These are phyloP conservation scores for Sycobia sp. DNA, from an alignment of 1,140 invertebrate species.

Conservation along the genomic window DNA sequence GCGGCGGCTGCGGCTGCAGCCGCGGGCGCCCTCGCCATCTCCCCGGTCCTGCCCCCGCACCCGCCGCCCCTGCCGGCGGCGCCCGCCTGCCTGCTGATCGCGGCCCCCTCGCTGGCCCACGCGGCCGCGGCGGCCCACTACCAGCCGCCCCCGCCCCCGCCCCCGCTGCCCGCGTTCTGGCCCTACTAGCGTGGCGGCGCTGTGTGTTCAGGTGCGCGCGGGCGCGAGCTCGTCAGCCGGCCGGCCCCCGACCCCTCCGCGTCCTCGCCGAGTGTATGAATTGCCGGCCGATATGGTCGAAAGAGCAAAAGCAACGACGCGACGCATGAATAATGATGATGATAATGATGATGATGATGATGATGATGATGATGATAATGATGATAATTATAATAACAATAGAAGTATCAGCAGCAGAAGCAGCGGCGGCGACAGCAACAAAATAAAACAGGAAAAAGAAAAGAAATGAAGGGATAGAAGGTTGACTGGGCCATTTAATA, in stretches of 20 bases:
- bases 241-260: no score
- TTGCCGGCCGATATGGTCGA: no score
- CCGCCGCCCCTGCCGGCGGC: slow-evolving; percentile 50
- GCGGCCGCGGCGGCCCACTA: slow-evolving; percentile 39
- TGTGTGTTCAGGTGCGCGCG: neutral
- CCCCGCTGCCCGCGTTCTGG: slow-evolving; percentile 58
- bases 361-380: no score
- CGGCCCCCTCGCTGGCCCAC: slow-evolving; percentile 53
- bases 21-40: slow-evolving; percentile 56
- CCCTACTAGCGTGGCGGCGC: slow-evolving; percentile 49
- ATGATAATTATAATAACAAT: slow-evolving; percentile 27
- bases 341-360: no score
- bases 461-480: no score
- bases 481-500: no score
- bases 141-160: slow-evolving; percentile 53
- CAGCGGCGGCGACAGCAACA: no score
- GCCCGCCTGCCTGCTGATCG: slow-evolving; percentile 56
- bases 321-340: no score
- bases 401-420: no score
- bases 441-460: no score
- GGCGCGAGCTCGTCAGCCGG: slow-evolving; percentile 37
- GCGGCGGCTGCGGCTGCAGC: slow-evolving; percentile 55
- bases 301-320: no score
- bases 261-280: no score
- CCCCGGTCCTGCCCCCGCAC: slow-evolving; percentile 54